phyloP scores from a whole-genome alignment of 2,113 vertebrate genomes.

The Synodontis membranacea region DNA sequence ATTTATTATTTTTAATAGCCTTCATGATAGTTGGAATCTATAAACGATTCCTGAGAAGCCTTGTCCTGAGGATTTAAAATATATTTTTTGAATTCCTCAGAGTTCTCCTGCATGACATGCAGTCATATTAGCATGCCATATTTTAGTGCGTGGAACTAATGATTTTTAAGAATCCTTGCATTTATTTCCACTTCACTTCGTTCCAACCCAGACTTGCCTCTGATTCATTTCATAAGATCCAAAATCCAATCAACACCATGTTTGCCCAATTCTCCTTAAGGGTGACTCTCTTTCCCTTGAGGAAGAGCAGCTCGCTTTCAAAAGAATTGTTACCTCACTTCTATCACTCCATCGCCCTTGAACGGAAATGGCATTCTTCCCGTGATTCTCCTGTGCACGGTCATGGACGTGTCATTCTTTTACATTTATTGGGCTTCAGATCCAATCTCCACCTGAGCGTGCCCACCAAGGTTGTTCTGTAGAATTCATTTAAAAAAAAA shows the following conservation, averaged over 20 bases:
- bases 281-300: conserved; percentile 44
- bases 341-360: conserved; percentile 57
- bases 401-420: conserved; percentile 17
- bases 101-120: neutral
- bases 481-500: neutral
- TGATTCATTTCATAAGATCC: conserved; percentile 11
- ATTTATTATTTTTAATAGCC: no score
- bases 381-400: conserved; percentile 44
- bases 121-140: neutral
- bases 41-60: no score
- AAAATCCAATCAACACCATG: conserved; percentile 53
- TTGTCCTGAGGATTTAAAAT: no score
- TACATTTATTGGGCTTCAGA: conserved; percentile 52
- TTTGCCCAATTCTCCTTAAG: conserved; percentile 42
- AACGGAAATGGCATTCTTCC: conserved; percentile 61
- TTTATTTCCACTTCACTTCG: conserved; percentile 20
- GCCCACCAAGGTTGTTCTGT: conserved; percentile 21
- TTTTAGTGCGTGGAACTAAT: neutral
- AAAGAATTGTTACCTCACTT: conserved; percentile 60
- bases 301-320: conserved; percentile 56
- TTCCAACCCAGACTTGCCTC: conserved; percentile 35
- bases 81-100: neutral
- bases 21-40: no score
- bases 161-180: neutral
- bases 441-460: conserved; percentile 32